These are phyloP conservation scores for Drosophila funebris DNA, from an alignment of 1,140 invertebrate species.

Conservation along the genomic window DNA sequence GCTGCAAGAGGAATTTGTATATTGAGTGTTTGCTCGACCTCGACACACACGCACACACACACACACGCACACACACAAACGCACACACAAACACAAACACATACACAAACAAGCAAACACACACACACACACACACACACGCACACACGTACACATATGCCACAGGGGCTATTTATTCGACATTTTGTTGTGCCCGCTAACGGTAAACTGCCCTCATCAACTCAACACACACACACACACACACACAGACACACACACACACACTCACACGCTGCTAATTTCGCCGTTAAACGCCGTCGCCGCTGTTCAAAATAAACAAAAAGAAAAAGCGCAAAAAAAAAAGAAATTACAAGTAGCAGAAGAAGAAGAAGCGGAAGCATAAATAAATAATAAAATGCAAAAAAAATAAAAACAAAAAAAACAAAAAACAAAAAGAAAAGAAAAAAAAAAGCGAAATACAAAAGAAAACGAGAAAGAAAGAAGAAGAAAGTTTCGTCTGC, in stretches of 20 bases:
- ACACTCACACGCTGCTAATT: slow-evolving; percentile 28
- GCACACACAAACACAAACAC: slow-evolving; percentile 1
- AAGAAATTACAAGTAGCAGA: slow-evolving; percentile 6
- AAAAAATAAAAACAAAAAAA: slow-evolving; percentile 6
- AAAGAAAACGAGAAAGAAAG: neutral
- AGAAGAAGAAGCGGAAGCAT: slow-evolving; percentile 9
- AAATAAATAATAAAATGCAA: slow-evolving; percentile 26
- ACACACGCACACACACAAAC: neutral
- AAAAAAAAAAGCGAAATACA: slow-evolving; percentile 6
- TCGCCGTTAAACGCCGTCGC: slow-evolving; percentile 38
- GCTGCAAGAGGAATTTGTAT: slow-evolving; percentile 29
- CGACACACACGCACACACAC: slow-evolving; percentile 5
- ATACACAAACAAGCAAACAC: slow-evolving; percentile 5
- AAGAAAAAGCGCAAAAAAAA: neutral
- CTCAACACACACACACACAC: slow-evolving; percentile 3
- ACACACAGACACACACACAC: slow-evolving; percentile 3
- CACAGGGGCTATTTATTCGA: slow-evolving; percentile 27
- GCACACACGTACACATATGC: slow-evolving; percentile 2
- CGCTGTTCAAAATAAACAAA: slow-evolving; percentile 31
- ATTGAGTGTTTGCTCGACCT: slow-evolving; percentile 23
- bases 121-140: neutral
- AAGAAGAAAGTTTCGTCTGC: slow-evolving; percentile 32
- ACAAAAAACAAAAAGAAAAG: slow-evolving; percentile 5
- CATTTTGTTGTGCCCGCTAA: slow-evolving; percentile 39
- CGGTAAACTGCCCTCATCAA: slow-evolving; percentile 25